Percentiles rank a stretch among this genome's conserved stretches.
Evolutionary conservation across 2,113 vertebrate genomes (phyloP).

Genomic region (Coreoperca whiteheadi): DNA sequence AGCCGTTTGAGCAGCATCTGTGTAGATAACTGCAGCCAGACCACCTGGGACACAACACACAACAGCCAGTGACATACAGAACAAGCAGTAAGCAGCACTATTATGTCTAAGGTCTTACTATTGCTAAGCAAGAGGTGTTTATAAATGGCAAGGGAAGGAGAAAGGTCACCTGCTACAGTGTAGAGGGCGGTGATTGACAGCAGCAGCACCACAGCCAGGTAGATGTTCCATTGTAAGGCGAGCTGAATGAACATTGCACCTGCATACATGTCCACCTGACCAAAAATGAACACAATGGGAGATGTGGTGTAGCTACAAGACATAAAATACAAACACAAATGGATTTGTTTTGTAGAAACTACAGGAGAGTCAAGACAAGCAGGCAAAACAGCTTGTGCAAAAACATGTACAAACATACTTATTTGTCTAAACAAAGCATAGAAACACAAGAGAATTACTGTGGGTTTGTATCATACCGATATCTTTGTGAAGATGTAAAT

Average conservation of each 20-base stretch:
- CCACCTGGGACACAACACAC: slow-evolving; percentile 85
- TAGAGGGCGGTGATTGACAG: slow-evolving; percentile 91
- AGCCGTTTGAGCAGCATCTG: slow-evolving; percentile 91
- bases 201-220: slow-evolving; percentile 87
- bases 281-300: background rate
- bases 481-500: slow-evolving; percentile 99
- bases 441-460: background rate
- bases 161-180: slow-evolving; percentile 89
- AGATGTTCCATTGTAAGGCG: slow-evolving; percentile 93
- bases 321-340: background rate
- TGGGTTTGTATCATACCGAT: slow-evolving; percentile 86
- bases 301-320: background rate
- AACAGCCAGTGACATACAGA: background rate
- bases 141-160: background rate
- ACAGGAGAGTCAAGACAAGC: background rate
- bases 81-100: background rate
- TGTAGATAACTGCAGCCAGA: slow-evolving; percentile 97
- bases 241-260: slow-evolving; percentile 98
- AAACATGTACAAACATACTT: background rate
- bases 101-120: too few relatives aligned
- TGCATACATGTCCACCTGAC: slow-evolving; percentile 96
- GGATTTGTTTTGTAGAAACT: background rate
- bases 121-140: background rate
- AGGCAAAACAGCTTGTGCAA: too few relatives aligned
- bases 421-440: background rate